Conservation (phyloP, 2,113 vertebrate genomes). For the Epinephelus cyanopodus region DNA sequence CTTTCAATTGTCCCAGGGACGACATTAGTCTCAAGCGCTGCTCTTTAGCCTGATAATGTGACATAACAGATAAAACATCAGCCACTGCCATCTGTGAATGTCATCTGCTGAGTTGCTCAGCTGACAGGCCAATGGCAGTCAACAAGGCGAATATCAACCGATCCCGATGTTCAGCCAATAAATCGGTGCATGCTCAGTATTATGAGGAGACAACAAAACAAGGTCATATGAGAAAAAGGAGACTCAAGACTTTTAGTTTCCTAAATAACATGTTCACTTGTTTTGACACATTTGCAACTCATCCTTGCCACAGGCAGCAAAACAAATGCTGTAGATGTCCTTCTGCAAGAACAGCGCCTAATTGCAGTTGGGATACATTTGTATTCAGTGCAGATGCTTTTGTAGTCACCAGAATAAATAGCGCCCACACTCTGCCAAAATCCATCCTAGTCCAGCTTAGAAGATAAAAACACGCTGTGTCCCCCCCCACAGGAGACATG, state of each 20-base stretch:
- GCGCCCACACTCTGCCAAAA: conserved; percentile 23
- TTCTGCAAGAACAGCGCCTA: background rate
- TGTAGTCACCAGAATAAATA: conserved; percentile 15
- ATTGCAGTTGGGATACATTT: conserved; percentile 19
- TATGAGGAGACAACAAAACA: background rate
- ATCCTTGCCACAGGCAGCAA: background rate
- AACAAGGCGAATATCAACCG: too few relatives aligned
- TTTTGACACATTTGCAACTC: background rate
- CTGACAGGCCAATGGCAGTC: too few relatives aligned
- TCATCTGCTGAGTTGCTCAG: too few relatives aligned
- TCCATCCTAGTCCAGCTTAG: conserved; percentile 47
- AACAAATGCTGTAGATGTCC: background rate
- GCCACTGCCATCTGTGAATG: too few relatives aligned
- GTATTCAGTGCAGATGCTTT: conserved; percentile 40
- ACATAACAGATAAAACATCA: too few relatives aligned
- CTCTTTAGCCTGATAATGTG: too few relatives aligned
- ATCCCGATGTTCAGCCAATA: too few relatives aligned
- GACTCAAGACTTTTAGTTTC: background rate
- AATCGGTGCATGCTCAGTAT: too few relatives aligned
- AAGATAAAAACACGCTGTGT: conserved; percentile 36
- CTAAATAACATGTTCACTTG: background rate
- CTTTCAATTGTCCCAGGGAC: too few relatives aligned
- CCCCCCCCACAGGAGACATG: background rate
- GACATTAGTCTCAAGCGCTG: too few relatives aligned
- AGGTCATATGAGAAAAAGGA: background rate